Evolutionary conservation across 2,888 invertebrate species (phyloP), one percentile per base, ranked within the genome.

Genomic region (Caenorhabditis sp.): DNA sequence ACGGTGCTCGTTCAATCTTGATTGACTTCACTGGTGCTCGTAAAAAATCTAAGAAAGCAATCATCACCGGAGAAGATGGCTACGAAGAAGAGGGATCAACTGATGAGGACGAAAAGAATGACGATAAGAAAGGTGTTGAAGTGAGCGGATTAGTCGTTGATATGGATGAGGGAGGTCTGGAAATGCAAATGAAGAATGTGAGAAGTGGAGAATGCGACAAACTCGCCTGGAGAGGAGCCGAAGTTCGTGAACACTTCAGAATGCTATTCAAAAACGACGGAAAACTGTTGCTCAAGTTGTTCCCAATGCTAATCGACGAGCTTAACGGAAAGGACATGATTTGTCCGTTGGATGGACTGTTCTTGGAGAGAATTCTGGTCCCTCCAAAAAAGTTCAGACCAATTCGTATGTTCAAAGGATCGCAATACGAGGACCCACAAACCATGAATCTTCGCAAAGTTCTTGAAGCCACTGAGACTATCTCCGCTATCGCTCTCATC

Each of bases 361-460:
- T 97, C 92, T 94, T 96, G 92, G 95, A 96, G 86, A 93, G 95
- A 0, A 92, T 99, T 24, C 95, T 96, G 4, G 97, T 99, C 0
- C 94, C 96, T 24, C 97, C 99, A 0, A 95, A 96, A 0, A 95
- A 95, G 91, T 95, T 95, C 12, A 94, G 99, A 88, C 98, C 98
- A 5, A 94, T 94, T 90, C 92, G 93, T 89, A 59, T 89, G 59
- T 85, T 86, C 77, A 82, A 85, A 69, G 85, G 86, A 64, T 49
- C 89, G 28, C 80, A 82, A 51, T 91, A 85, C 77, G 92, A 92
- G 74, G 88, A 90, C 82, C 90, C 92, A 7, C 88, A 88, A 49
- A 91, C 92, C 8, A 84, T 89, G 49, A 89, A 89, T 72, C 85
- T 90, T 10, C 84, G 91, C 0, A 86, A 86, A 56, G 73, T 92